Base-by-base conservation (phyloP, 2,888 invertebrate genomes). In the Heliconius ismenius region DNA sequence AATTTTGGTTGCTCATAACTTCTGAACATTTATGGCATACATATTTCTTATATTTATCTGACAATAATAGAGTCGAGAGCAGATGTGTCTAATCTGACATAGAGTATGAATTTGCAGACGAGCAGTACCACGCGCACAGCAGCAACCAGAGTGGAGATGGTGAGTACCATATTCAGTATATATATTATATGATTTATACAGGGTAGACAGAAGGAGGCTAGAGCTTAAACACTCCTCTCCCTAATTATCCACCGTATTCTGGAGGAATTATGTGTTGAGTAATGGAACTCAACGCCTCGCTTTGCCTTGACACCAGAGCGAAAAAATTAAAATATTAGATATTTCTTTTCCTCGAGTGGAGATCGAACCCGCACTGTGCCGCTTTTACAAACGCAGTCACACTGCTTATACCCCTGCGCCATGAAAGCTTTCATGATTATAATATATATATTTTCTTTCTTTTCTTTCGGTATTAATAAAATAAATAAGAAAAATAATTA, bases 91-190 rank as follows among this genome's bases (percentile, higher is more conserved):
- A 81, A 93, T 86, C 92, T 93, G 88, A 93, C 82, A 89, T 88
- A 94, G 93, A 93, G 91, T 93, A 92, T 86, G 93, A 93, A 84
- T 93, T 93, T 88, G 85, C 93, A 94, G 94, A 94, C 88, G 94
- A 94, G 86, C 94, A 94, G 91, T 94, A 94, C 88, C 94, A 94
- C 87, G 93, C 90, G 73, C 93, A 94, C 83, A 92, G 93, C 90
- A 93, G 92, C 86, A 92, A 91, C 89, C 94, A 94, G 84, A 89
- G 92, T 76, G 91, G 93, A 13, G 94, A 94, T 81, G 93, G 94
- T 94, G 82, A 93, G 94, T 91, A 39, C 62, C 18, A 26, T 15
- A 3, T 62, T 15, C 62, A 58, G 2, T 62, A 62, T 62, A 62
- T 62, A 62, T 62, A 62, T 26, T 26, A 26, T 18, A 58, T 58